Percentiles rank a stretch among this genome's conserved stretches.
Evolutionary conservation across 2,113 vertebrate species (phyloP).

Genomic region (Candoia aspera): DNA sequence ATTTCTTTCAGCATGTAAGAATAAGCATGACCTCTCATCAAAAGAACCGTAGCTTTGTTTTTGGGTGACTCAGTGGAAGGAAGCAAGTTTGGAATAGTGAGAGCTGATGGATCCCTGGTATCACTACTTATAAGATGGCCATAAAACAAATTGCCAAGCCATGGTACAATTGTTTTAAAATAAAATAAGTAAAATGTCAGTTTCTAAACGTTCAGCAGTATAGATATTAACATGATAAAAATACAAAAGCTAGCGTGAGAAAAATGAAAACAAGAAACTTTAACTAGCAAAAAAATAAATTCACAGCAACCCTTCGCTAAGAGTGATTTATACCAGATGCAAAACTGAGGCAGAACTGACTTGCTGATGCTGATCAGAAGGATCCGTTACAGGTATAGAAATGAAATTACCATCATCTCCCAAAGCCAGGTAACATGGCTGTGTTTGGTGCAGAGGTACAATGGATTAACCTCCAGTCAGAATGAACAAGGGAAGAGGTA

Average conservation of each 20-base stretch:
- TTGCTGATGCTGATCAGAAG: neutral
- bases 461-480: neutral
- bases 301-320: neutral
- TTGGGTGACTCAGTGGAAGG: neutral
- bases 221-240: no score
- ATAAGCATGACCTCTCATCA: neutral
- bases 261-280: neutral
- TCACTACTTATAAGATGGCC: neutral
- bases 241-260: neutral
- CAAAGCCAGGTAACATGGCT: neutral
- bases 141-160: neutral
- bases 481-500: neutral
- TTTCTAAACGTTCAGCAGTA: neutral
- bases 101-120: neutral
- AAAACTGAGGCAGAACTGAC: neutral
- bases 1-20: constrained; percentile 3
- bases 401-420: neutral
- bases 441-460: neutral
- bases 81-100: neutral
- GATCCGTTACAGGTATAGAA: neutral
- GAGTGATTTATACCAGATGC: neutral
- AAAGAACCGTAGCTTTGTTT: neutral
- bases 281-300: neutral
- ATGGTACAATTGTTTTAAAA: neutral
- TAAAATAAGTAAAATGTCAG: neutral